Evolutionary conservation across 2,888 invertebrate genomes (phyloP).

Genomic region (Nymphalis c-album): DNA sequence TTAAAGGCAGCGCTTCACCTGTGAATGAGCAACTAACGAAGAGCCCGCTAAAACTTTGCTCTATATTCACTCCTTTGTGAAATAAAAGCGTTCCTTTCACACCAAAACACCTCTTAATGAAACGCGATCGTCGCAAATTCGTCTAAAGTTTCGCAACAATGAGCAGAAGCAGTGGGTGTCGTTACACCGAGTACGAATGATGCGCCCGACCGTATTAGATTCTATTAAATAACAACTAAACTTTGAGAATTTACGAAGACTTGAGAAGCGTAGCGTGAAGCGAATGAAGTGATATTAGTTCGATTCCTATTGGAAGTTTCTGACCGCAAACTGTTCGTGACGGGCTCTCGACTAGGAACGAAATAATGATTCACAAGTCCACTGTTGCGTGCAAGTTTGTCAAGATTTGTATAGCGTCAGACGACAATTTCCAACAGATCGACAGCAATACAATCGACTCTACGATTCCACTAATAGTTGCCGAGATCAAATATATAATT

Average conservation of each 20-base stretch:
- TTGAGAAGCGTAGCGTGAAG: slow-evolving; percentile 47
- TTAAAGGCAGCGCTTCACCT: slow-evolving; percentile 51
- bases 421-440: neutral
- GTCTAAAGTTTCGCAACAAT: slow-evolving; percentile 76
- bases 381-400: slow-evolving; percentile 40
- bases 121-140: slow-evolving; percentile 75
- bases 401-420: slow-evolving; percentile 8
- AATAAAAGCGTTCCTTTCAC: slow-evolving; percentile 70
- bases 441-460: neutral
- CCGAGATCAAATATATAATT: too few species aligned
- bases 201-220: slow-evolving; percentile 47
- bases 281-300: slow-evolving; percentile 58
- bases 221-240: slow-evolving; percentile 77
- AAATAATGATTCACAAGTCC: slow-evolving; percentile 34
- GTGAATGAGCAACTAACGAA: slow-evolving; percentile 74
- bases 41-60: slow-evolving; percentile 71
- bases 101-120: slow-evolving; percentile 74
- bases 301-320: slow-evolving; percentile 64
- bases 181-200: slow-evolving; percentile 60
- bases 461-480: too few species aligned
- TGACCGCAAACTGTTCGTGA: slow-evolving; percentile 64
- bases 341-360: slow-evolving; percentile 41
- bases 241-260: slow-evolving; percentile 56
- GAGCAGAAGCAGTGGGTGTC: slow-evolving; percentile 60
- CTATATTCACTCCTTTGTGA: slow-evolving; percentile 68